phyloP scores from a whole-genome alignment of 2,888 invertebrate genomes.

The Cotesia congregata region DNA sequence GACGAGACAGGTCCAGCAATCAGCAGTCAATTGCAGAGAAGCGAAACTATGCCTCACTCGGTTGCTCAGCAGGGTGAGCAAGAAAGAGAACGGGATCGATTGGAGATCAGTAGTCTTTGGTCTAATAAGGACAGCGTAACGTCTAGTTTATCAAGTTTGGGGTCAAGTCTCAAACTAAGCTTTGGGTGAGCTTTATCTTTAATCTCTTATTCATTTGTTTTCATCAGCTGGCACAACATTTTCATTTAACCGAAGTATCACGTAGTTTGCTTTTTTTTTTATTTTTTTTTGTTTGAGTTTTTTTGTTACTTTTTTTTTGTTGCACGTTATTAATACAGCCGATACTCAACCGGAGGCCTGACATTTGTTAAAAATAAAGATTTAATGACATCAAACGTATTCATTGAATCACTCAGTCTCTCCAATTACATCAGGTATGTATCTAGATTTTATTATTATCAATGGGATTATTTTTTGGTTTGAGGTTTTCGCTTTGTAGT shows the following conservation, averaged over 20 bases:
- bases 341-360: slow-evolving; percentile 65
- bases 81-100: slow-evolving; percentile 66
- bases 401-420: slow-evolving; percentile 66
- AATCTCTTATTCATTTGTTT: slow-evolving; percentile 52
- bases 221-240: slow-evolving; percentile 11
- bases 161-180: slow-evolving; percentile 86
- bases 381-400: slow-evolving; percentile 62
- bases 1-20: slow-evolving; percentile 60
- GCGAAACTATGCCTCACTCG: slow-evolving; percentile 68
- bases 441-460: slow-evolving; percentile 31
- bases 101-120: slow-evolving; percentile 67
- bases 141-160: slow-evolving; percentile 83
- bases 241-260: slow-evolving; percentile 31
- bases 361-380: slow-evolving; percentile 67
- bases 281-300: slow-evolving; percentile 45
- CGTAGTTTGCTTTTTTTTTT: slow-evolving; percentile 43
- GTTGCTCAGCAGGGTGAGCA: slow-evolving; percentile 67
- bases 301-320: slow-evolving; percentile 49
- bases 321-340: slow-evolving; percentile 55
- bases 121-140: slow-evolving; percentile 73
- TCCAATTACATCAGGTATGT: slow-evolving; percentile 67
- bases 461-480: not conserved
- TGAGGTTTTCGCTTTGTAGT: too few species aligned
- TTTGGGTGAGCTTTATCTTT: slow-evolving; percentile 78
- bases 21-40: slow-evolving; percentile 63